These are phyloP conservation scores for Babyrousa celebensis DNA, from an alignment of 2,797 vertebrate species.

Conservation along the genomic window DNA sequence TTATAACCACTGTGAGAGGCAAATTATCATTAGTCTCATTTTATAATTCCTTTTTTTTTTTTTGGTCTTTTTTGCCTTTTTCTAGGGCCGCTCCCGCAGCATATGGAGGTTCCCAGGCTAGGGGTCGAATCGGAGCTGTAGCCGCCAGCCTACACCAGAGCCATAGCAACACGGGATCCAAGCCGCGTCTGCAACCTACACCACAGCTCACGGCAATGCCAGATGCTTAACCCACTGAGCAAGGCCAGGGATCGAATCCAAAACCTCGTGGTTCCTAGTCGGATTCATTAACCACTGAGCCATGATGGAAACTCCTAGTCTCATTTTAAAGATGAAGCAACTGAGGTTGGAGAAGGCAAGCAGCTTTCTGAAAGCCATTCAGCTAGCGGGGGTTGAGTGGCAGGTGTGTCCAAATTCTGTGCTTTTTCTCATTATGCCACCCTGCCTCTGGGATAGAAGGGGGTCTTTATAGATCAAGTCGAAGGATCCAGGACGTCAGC, in stretches of 20 bases:
- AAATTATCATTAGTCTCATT: slow-evolving; percentile 27
- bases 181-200: too few relatives aligned
- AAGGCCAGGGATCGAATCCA: too few relatives aligned
- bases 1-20: background rate
- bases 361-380: slow-evolving; percentile 23
- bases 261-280: too few relatives aligned
- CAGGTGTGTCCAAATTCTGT: background rate
- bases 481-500: background rate
- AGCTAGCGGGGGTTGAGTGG: background rate
- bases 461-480: slow-evolving; percentile 13
- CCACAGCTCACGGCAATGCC: too few relatives aligned
- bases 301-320: background rate
- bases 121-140: too few relatives aligned
- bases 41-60: background rate
- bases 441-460: slow-evolving; percentile 21
- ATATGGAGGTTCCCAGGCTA: too few relatives aligned
- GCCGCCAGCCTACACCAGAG: too few relatives aligned
- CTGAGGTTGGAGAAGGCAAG: slow-evolving; percentile 19
- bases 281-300: too few relatives aligned
- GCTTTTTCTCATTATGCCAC: slow-evolving; percentile 27
- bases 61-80: too few relatives aligned
- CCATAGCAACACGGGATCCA: too few relatives aligned
- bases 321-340: slow-evolving; percentile 54
- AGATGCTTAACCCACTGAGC: too few relatives aligned
- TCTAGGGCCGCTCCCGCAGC: too few relatives aligned